These are phyloP conservation scores for Drosophila carrolli DNA, from an alignment of 1,140 invertebrate genomes.

Conservation along the genomic window DNA sequence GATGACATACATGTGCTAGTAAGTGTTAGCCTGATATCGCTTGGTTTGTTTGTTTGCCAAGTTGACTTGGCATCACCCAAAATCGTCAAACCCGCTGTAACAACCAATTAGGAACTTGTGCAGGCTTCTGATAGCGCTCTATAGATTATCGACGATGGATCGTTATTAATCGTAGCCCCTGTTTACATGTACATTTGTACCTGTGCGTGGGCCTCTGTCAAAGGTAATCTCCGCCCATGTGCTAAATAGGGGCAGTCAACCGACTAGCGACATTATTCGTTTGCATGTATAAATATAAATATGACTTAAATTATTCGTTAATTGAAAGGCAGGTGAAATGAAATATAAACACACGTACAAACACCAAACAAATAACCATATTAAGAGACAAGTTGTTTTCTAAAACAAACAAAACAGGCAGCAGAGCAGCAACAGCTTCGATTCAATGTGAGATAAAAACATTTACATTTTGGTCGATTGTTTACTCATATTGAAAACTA, in stretches of 20 bases:
- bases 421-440: constrained; percentile 23
- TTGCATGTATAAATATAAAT: constrained; percentile 68
- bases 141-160: constrained; percentile 47
- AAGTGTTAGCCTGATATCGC: constrained; percentile 45
- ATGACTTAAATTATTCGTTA: constrained; percentile 72
- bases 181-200: constrained; percentile 7
- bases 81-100: constrained; percentile 43
- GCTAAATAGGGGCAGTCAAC: constrained; percentile 63
- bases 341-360: constrained; percentile 35
- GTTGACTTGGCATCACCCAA: constrained; percentile 47
- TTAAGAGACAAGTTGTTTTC: constrained; percentile 51
- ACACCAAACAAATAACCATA: constrained; percentile 63
- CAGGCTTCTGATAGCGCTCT: constrained; percentile 42
- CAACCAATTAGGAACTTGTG: constrained; percentile 55
- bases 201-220: constrained; percentile 52
- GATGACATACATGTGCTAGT: constrained; percentile 60
- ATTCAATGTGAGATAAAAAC: constrained; percentile 8
- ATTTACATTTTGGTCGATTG: constrained; percentile 14
- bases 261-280: constrained; percentile 35
- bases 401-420: constrained; percentile 42
- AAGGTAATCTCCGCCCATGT: constrained; percentile 61
- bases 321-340: constrained; percentile 61
- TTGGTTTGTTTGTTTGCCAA: constrained; percentile 61
- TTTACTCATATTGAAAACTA: background rate
- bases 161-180: constrained; percentile 13